Evolutionary conservation across 1,140 invertebrate genomes (phyloP).

Genomic region (Papilio machaon): DNA sequence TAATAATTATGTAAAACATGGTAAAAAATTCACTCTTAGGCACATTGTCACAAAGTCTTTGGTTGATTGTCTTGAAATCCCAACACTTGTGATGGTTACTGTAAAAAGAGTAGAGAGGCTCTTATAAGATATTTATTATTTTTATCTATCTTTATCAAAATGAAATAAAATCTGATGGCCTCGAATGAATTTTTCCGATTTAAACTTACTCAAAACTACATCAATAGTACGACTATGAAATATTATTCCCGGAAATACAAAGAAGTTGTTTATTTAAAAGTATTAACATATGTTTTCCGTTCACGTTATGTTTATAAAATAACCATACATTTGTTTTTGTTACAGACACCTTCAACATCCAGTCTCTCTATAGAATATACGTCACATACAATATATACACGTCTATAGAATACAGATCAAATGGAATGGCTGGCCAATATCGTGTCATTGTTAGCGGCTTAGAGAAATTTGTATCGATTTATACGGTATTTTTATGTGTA

Average conservation of each 20-base stretch:
- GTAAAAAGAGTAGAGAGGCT: too few relatives aligned
- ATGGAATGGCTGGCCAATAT: not conserved
- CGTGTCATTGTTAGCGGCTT: not conserved
- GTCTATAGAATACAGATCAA: not conserved
- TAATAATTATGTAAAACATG: too few relatives aligned
- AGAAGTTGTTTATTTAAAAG: slow-evolving; percentile 25
- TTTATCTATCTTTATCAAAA: not conserved
- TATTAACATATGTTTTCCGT: slow-evolving; percentile 27
- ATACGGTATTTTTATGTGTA: too few relatives aligned
- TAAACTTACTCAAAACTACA: not conserved
- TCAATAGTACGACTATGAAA: not conserved
- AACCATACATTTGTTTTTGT: slow-evolving; percentile 9
- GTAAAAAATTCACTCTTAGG: too few relatives aligned
- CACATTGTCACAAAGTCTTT: too few relatives aligned
- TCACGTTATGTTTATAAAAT: slow-evolving; percentile 30
- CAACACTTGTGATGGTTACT: too few relatives aligned
- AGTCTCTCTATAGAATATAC: not conserved
- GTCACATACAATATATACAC: too few relatives aligned
- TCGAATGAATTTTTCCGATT: not conserved
- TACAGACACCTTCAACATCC: slow-evolving; percentile 15
- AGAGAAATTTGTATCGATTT: too few relatives aligned
- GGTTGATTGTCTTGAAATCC: too few relatives aligned
- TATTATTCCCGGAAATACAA: slow-evolving; percentile 30
- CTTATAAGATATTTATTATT: too few relatives aligned
- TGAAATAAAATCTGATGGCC: not conserved